Conservation (phyloP, 1,140 invertebrate genomes). For the Mylabris phalerata region DNA sequence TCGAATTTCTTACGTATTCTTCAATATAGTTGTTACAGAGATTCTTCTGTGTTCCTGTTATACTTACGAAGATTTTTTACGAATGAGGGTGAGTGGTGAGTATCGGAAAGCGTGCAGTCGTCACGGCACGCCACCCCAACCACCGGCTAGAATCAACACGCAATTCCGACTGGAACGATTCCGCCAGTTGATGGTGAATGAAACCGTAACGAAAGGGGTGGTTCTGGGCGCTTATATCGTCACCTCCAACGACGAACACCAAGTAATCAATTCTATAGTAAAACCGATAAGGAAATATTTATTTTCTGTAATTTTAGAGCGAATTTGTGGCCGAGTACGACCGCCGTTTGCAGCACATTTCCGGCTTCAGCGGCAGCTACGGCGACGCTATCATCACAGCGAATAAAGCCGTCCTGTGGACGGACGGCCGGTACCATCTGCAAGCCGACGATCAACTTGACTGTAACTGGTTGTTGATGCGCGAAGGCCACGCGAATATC, state of each 20-base stretch:
- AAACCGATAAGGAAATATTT: not conserved
- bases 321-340: constrained; percentile 66
- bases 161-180: constrained; percentile 47
- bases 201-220: constrained; percentile 53
- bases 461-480: constrained; percentile 76
- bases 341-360: constrained; percentile 70
- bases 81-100: constrained; percentile 24
- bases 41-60: not conserved
- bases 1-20: constrained; percentile 2
- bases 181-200: constrained; percentile 59
- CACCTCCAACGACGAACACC: constrained; percentile 72
- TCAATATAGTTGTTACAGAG: not conserved
- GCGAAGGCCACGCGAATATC: constrained; percentile 52
- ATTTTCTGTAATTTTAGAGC: constrained; percentile 43
- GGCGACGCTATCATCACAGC: constrained; percentile 73
- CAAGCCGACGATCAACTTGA: constrained; percentile 69
- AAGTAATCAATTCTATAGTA: constrained; percentile 45
- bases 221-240: constrained; percentile 68
- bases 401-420: constrained; percentile 78
- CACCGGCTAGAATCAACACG: constrained; percentile 32
- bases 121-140: constrained; percentile 26
- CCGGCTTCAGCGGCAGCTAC: constrained; percentile 78
- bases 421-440: constrained; percentile 77
- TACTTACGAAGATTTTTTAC: constrained; percentile 1
- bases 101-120: constrained; percentile 35